Conservation (phyloP, 2,797 vertebrate genomes). For the Anguilla anguilla region DNA sequence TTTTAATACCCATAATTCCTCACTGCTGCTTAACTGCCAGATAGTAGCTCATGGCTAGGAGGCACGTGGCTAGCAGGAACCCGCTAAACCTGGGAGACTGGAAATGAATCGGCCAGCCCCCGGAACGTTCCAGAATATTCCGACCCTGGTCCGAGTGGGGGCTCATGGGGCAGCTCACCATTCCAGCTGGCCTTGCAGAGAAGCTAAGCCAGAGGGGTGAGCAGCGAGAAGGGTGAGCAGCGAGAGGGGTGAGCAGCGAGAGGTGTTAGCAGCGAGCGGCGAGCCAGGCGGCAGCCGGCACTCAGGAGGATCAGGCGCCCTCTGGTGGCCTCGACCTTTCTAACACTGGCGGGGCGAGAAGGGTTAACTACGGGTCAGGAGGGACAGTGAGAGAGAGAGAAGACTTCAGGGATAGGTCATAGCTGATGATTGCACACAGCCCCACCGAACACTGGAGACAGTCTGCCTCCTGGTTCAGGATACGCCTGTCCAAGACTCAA, state of each 20-base stretch:
- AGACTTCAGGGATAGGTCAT: constrained; percentile 34
- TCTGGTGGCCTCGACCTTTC: constrained; percentile 9
- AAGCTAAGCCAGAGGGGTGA: background rate
- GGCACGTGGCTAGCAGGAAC: constrained; percentile 14
- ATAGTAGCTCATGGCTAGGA: background rate
- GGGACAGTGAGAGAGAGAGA: constrained; percentile 21
- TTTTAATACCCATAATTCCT: background rate
- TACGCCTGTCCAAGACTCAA: background rate
- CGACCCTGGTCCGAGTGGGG: background rate
- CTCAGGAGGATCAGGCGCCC: constrained; percentile 13
- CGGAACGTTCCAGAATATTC: background rate
- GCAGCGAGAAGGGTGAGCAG: background rate
- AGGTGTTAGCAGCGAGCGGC: too few species aligned
- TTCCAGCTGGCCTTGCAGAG: background rate
- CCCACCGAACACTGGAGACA: constrained; percentile 16
- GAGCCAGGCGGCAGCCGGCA: background rate
- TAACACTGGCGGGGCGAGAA: constrained; percentile 5
- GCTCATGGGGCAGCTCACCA: background rate
- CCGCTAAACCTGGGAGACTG: constrained; percentile 10
- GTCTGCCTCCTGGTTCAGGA: background rate
- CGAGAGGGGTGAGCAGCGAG: too few species aligned
- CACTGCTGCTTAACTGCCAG: constrained; percentile 6
- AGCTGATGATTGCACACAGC: constrained; percentile 32
- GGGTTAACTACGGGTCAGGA: constrained; percentile 22
- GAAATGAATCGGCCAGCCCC: background rate